A percentile compares a stretch with the other conserved stretches of the same genome.
Evolutionary conservation across 2,113 vertebrate species (phyloP).

Genomic region (Pterocles gutturalis): DNA sequence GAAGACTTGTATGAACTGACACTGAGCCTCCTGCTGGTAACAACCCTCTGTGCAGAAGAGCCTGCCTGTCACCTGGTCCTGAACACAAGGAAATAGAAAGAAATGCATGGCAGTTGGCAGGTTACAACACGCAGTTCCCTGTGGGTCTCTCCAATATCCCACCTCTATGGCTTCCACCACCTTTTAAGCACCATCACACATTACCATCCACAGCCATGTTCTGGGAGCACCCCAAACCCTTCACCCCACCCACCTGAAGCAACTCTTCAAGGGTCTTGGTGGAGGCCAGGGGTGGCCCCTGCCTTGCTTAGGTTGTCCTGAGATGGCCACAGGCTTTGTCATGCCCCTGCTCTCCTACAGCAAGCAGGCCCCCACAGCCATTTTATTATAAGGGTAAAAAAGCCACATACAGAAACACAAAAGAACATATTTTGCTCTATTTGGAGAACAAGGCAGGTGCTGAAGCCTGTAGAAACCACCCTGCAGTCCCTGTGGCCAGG

Average conservation of each 20-base stretch:
- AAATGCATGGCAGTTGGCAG: not conserved
- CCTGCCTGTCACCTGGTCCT: not conserved
- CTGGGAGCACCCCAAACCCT: not conserved
- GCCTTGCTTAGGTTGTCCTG: not conserved
- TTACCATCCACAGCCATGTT: not conserved
- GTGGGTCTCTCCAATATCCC: not conserved
- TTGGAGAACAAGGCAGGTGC: not conserved
- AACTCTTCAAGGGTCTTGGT: not conserved
- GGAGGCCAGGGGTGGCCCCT: not conserved
- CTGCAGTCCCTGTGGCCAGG: not conserved
- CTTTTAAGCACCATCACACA: not conserved
- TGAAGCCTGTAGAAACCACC: not conserved
- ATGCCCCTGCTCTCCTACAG: not conserved
- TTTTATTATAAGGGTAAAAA: not conserved
- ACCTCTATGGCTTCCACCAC: not conserved
- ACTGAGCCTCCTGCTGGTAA: not conserved
- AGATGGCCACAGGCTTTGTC: not conserved
- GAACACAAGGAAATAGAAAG: not conserved
- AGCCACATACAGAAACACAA: not conserved
- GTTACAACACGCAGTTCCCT: accelerated
- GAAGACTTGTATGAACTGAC: not conserved
- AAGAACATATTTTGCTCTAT: not conserved
- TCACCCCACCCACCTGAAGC: not conserved
- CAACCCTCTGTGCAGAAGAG: accelerated
- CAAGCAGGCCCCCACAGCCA: not conserved